Evolutionary conservation across 2,113 vertebrate species (phyloP).

Genomic region (Rhadina sibilatrix): DNA sequence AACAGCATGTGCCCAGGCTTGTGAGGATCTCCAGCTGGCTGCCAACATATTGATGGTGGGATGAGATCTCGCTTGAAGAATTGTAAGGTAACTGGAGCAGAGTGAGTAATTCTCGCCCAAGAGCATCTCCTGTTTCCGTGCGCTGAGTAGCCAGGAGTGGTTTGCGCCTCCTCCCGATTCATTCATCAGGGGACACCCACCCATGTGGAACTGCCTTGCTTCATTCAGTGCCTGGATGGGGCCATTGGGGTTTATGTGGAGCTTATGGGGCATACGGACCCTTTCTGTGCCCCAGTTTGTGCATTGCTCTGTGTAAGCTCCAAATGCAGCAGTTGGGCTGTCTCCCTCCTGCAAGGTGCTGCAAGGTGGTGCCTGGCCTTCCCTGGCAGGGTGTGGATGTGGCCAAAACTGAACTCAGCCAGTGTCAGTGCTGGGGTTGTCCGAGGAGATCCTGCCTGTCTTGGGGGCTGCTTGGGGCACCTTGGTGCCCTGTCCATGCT

Average conservation of each 20-base stretch:
- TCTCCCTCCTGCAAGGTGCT: background rate
- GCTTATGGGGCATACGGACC: fast-evolving
- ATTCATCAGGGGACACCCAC: background rate
- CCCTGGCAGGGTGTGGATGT: background rate
- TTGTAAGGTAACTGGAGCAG: conserved; percentile 52
- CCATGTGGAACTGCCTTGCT: background rate
- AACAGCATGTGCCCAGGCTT: background rate
- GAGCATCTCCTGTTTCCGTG: background rate
- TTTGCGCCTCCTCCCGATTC: background rate
- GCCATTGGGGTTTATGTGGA: background rate
- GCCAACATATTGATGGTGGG: conserved; percentile 49
- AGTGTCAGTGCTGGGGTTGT: fast-evolving
- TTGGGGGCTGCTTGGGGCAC: background rate
- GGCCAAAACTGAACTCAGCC: background rate
- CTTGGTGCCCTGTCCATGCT: background rate
- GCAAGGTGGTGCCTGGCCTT: no score
- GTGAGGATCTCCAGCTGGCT: conserved; percentile 53
- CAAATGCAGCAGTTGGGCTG: fast-evolving
- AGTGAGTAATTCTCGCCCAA: conserved; percentile 25
- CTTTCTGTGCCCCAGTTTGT: background rate
- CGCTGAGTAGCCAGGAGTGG: background rate
- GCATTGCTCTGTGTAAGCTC: fast-evolving
- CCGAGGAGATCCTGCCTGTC: fast-evolving
- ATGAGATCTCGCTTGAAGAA: conserved; percentile 1
- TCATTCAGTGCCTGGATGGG: background rate